Base-by-base conservation (phyloP, 2,113 vertebrate species). In the Corythornis vintsioides region DNA sequence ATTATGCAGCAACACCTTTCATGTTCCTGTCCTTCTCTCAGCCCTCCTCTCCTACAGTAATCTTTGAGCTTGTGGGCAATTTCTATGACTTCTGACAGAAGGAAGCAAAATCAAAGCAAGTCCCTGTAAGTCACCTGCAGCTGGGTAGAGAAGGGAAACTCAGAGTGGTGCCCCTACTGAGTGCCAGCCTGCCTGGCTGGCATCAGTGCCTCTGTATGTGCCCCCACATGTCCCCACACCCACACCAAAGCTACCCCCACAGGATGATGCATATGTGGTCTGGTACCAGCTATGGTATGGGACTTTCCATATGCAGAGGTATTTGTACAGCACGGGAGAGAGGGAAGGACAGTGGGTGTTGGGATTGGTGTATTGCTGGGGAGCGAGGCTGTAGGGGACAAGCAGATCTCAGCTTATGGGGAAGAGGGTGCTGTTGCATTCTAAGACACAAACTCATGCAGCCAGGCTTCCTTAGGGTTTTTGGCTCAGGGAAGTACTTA, bases 81-180 rank as follows among this genome's bases (percentile, higher is more conserved):
- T 94, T 83, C 50, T 33, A 57, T 10, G 35, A 22, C 28, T 72
- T 55, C 19, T 82, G 78, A 25, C 40, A 70, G 57, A 53, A 60
- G 15, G 40, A 74, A 85, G 70, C 0, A 2, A 43, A 87, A 69
- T 40, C 31, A 73, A 26, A 85, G 33, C 60, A 88, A 26, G 17
- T 16, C 33, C 13, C 42, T 57, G 28, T 0, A 0, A 53, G 53
- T 63, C n/a, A 85, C 47, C 33, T 43, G 35, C 6, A 9, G 31
- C 43, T 53, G 50, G 24, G 14, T 3, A 64, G 42, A 42, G 38
- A 47, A 42, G 12, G 59, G 45, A 61, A 85, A 29, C 8, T 63
- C 7, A 1, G 72, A 6, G 9, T 11, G 43, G 15, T 81, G 43
- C 4, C 28, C 31, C 6, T 11, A 17, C 4, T 0, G 0, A 55